Base-by-base conservation (phyloP, 2,113 vertebrate genomes). In the Pelodiscus sinensis region DNA sequence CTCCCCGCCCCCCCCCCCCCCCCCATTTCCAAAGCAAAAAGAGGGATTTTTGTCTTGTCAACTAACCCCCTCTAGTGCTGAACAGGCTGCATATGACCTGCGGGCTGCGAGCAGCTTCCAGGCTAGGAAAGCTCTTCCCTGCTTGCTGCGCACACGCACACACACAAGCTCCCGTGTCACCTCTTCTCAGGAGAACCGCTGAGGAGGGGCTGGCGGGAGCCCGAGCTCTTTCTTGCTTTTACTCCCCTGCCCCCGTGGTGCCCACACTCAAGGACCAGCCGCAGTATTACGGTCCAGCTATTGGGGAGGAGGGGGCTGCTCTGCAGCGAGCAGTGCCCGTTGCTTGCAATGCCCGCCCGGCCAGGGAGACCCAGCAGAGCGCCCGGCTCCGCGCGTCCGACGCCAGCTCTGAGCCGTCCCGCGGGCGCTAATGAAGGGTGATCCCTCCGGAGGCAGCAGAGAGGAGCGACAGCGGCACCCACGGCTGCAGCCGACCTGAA, bases 31-130 rank as follows among this genome's bases (percentile, higher is more conserved):
- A 44, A 44, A 22, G 51, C 31, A 0, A 14, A 62, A 65, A 24
- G 85, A 91, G 56, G 38, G 15, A 85, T 18, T 94, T 92, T 98
- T 97, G 94, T 97, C 97, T 98, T 98, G 98, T 98, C 98, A 81
- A 95, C 98, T 97, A 98, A 97, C 98, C 97, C 99, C 99, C 99
- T 98, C 99, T 99, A 99, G 99, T 97, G 99, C 98, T 94, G 91
- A 97, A 91, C 82, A 71, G 81, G 95, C 92, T 88, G 97, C 95
- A 98, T 68, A 51, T 85, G 94, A 91, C 91, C 92, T 56, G 60
- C 86, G 29, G 89, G 90, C 92, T 44, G 93, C 83, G 58, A 56
- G 77, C 84, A 24, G 82, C 86, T 73, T 8, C 51, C 38, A 35
- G 83, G 82, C 81, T 5, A 29, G 79, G 92, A 51, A 82, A 90